Base-by-base conservation (phyloP, 2,797 vertebrate species). In the Hapalemur alaotrensis region DNA sequence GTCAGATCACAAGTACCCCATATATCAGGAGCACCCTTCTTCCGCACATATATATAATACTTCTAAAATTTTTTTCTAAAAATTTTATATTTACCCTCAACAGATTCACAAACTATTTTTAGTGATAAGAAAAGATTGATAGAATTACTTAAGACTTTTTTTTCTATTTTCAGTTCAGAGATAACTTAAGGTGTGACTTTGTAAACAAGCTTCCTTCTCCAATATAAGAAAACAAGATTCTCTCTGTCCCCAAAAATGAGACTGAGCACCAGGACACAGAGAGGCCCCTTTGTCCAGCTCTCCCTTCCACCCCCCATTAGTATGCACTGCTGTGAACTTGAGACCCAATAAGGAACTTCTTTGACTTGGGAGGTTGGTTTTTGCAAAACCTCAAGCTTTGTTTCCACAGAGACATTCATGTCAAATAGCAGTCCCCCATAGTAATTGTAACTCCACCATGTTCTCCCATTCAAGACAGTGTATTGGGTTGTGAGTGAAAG, bases 351-450 rank as follows among this genome's bases (percentile, higher is more conserved):
- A 95, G 30, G 84, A 78, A 93, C 67, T 87, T 94, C 70, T 96
- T 83, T 90, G 85, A 92, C 88, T 81, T 82, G 88, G 79, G 54
- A 80, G 70, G 43, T 7, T 89, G 65, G 23, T 88, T 96, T 95
- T 91, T 90, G 63, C 50, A 92, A 95, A 91, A 88, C 72, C 57
- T 69, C 84, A 85, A 85, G 48, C 73, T 96, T 95, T 91, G 80
- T 96, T 95, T 88, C 23, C 84, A 86, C 32, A 30, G 46, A 85
- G 63, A 83, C 65, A 87, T 43, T 84, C 82, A 28, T 67, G 78
- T 87, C 73, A 93, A 90, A 90, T 69, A 69, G 54, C 70, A 89
- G 43, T 59, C 54, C 72, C 89, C 54, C 35, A 41, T 7, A 20
- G 54, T 78, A 52, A 75, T 28, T 75, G 10, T 82, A 61, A 85